Evolutionary conservation across 2,888 invertebrate genomes (phyloP), one percentile per base, ranked within the genome.

Genomic region (Orthonychiurus folsomi): DNA sequence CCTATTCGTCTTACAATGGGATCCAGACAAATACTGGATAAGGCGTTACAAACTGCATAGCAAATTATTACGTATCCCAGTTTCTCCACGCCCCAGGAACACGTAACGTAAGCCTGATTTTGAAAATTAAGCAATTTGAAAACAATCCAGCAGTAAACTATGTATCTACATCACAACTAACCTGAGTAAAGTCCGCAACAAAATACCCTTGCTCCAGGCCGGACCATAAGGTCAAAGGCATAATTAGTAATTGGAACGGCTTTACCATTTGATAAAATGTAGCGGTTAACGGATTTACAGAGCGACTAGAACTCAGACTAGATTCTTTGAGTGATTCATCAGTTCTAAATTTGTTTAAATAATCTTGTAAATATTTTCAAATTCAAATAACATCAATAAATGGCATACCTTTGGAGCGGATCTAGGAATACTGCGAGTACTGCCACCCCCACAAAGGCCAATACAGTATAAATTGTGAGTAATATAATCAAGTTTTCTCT

Each of bases 41-140:
- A 79, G 0, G 95, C 94, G 77, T 94, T 93, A 47, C 89, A 91
- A 0, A 94, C 26, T 1, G 95, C 96, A 78, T 94, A 95, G 76
- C 93, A 93, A 75, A 96, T 93, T 91, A 96, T 93, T 56, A 95
- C 93, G 79, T 93, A 94, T 59, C 97, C 96, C 59, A 97, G 93
- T 74, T 88, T 88, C 72, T 90, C 86, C 59, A 96, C 89, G 27
- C 96, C 92, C 75, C 91, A 79, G 0, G 91, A 89, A 76, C 93
- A 93, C 1, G 88, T 87, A 18, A 89, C 86, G 78, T 87, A 89
- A 0, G 88, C 89, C 88, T 89, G 15, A 9, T 5, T 15, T 9
- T 37, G 9, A 37, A 37, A 37, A 37, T 37, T 9, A 37, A 37
- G 15, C n/a, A n/a, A n/a, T n/a, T n/a, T 37, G 5, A 37, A 37